A percentile compares a stretch with the other conserved stretches of the same genome.
Conservation (phyloP, 2,797 vertebrate genomes). For the Aeoliscus strigatus region DNA sequence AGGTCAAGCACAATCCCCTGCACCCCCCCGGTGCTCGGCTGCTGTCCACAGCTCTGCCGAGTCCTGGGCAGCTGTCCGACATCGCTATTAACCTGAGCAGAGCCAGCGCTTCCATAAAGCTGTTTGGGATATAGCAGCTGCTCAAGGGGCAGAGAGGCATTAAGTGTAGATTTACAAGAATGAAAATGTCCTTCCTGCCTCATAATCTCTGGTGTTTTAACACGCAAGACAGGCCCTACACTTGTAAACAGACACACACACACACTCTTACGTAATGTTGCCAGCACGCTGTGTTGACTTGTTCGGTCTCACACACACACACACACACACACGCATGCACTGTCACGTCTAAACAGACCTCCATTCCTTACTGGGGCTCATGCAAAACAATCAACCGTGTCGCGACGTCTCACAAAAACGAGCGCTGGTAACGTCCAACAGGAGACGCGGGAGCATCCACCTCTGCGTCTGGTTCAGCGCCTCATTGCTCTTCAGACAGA, state of each 20-base stretch:
- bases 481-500: conserved; percentile 33
- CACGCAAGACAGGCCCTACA: conserved; percentile 46
- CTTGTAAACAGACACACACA: conserved; percentile 26
- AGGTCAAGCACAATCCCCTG: conserved; percentile 44
- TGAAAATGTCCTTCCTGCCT: conserved; percentile 58
- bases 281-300: conserved; percentile 22
- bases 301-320: conserved; percentile 24
- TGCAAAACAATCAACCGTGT: conserved; percentile 39
- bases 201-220: conserved; percentile 64
- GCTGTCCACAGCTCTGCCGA: conserved; percentile 25
- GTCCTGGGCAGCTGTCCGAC: conserved; percentile 57
- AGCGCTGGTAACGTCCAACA: conserved; percentile 13
- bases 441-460: conserved; percentile 21
- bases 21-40: conserved; percentile 27
- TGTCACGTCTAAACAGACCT: conserved; percentile 16
- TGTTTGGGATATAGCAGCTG: conserved; percentile 67
- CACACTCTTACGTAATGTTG: conserved; percentile 21
- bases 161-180: conserved; percentile 73
- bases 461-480: conserved; percentile 2
- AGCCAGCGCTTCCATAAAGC: conserved; percentile 55
- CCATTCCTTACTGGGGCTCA: conserved; percentile 23
- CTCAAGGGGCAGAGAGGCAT: conserved; percentile 70
- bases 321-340: conserved; percentile 60
- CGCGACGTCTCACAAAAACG: conserved; percentile 18
- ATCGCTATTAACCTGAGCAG: conserved; percentile 62